These are phyloP conservation scores for Vulpes ferrilata DNA, from an alignment of 2,113 vertebrate genomes.

Conservation along the genomic window DNA sequence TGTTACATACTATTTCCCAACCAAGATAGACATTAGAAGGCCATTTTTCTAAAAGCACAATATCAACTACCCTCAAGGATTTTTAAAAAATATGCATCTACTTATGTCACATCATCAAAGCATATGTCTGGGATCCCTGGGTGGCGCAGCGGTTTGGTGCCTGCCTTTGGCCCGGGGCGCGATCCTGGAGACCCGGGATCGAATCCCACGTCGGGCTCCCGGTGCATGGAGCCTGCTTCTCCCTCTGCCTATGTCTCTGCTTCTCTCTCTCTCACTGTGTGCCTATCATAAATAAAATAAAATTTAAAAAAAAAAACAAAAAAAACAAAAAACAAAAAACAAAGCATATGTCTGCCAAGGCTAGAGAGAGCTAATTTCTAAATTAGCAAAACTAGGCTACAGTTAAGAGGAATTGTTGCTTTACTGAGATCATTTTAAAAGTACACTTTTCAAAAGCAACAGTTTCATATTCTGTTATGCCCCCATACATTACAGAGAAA, in stretches of 20 bases:
- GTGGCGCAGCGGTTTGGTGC: too few relatives aligned
- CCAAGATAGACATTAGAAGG: not conserved
- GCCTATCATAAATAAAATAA: too few relatives aligned
- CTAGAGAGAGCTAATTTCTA: not conserved
- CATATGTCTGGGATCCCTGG: not conserved
- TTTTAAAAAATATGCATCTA: conserved; percentile 41
- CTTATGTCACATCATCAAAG: not conserved
- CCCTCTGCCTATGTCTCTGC: too few relatives aligned
- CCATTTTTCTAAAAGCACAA: not conserved
- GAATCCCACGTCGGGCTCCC: too few relatives aligned
- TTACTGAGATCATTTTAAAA: conserved; percentile 41
- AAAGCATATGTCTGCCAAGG: not conserved
- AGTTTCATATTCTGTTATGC: not conserved
- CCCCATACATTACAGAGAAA: not conserved
- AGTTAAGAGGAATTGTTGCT: not conserved
- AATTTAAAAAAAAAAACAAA: too few relatives aligned
- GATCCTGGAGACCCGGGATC: too few relatives aligned
- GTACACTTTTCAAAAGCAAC: conserved; percentile 7
- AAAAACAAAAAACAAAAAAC: too few relatives aligned
- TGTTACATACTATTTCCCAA: not conserved
- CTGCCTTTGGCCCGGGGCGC: too few relatives aligned
- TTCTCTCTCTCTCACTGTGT: too few relatives aligned
- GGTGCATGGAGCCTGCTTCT: too few relatives aligned
- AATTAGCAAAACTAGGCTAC: conserved; percentile 37
- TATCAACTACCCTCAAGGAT: not conserved